These are phyloP conservation scores for Dicranocentrus wangi DNA, from an alignment of 2,888 invertebrate genomes.

Conservation along the genomic window DNA sequence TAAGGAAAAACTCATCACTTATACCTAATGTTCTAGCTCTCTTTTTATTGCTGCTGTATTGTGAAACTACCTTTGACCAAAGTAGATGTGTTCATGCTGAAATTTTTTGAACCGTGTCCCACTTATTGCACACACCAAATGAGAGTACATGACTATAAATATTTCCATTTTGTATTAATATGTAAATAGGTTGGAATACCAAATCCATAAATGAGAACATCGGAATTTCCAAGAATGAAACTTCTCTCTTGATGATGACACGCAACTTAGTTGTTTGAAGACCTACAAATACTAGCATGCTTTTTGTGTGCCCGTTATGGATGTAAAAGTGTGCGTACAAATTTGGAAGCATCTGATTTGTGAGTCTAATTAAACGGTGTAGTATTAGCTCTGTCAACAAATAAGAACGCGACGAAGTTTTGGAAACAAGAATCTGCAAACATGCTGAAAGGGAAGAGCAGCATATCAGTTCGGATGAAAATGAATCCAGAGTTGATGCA, in stretches of 20 bases:
- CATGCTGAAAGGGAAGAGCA: no score
- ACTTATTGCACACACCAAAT: neutral
- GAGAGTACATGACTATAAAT: conserved; percentile 2
- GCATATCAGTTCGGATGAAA: neutral
- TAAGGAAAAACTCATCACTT: neutral
- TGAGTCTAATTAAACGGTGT: conserved; percentile 22
- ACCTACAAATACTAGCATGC: neutral
- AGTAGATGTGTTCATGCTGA: conserved; percentile 4
- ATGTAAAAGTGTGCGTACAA: neutral
- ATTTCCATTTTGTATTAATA: conserved; percentile 21
- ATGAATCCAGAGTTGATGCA: no score
- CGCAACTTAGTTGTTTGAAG: conserved; percentile 19
- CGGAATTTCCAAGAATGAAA: conserved; percentile 38
- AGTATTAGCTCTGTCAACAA: neutral
- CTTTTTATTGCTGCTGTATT: conserved; percentile 26
- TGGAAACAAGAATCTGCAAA: no score
- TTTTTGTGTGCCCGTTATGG: neutral
- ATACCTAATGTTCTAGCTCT: neutral
- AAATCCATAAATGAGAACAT: conserved; percentile 45
- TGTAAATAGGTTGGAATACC: conserved; percentile 51
- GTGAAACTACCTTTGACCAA: conserved; percentile 34
- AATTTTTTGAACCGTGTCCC: conserved; percentile 7
- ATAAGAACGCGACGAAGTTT: no score
- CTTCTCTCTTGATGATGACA: conserved; percentile 36
- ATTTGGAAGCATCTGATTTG: conserved; percentile 23